Evolutionary conservation across 2,113 vertebrate species (phyloP), one percentile per base, ranked within the genome.

Genomic region (Apaloderma vittatum): DNA sequence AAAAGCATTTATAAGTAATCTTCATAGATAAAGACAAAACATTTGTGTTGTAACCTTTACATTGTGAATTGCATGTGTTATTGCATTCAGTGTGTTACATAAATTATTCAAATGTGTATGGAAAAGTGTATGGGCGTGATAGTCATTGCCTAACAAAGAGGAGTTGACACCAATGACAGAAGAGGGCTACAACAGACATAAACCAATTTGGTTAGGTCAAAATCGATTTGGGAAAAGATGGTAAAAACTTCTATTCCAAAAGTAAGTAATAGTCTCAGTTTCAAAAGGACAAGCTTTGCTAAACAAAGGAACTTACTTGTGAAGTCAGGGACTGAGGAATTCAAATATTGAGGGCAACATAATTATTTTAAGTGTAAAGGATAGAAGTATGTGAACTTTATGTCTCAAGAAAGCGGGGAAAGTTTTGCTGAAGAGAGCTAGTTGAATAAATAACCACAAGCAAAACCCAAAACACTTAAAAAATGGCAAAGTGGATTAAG

Each of bases 401-500:
- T 63, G n/a, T 67, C 87, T 88, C 63, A 30, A 84, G 55, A 80
- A 94, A 83, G 63, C 12, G 8, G 32, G 15, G 65, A 27, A 86
- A 32, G 23, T 74, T 95, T 51, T 80, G 29, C 27, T 32, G 27
- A 92, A 68, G 71, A 80, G 46, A 82, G 13, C 4, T 59, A 36
- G 45, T 51, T 77, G 75, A 77, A 86, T 73, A 92, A 96, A 80
- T 71, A 95, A 80, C 46, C 79, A 80, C 73, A 88, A 71, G 68
- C 27, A 66, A 88, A 94, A 45, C 1, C 24, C 20, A 61, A 88
- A 96, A 94, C 51, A 86, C 67, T 88, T 94, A 58, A 72, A 81
- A 91, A 97, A 94, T 27, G 76, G 86, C 55, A 71, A 92, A 92
- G 37, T 86, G 63, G 20, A 72, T 82, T 77, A 84, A 88, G 73